Conservation (phyloP, 2,797 vertebrate species). For the Enoplosus armatus region DNA sequence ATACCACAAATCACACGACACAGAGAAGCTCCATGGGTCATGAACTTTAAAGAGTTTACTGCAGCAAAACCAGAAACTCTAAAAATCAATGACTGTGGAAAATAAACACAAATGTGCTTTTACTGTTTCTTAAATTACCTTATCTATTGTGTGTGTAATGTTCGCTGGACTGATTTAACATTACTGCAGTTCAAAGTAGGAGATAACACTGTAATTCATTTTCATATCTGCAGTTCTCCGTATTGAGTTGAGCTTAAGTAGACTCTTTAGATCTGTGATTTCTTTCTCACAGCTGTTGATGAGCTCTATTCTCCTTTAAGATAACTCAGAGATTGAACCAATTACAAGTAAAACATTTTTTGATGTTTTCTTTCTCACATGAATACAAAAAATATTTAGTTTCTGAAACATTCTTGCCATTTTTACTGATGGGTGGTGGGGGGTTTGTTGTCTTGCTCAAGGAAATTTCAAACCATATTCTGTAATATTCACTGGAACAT, state of each 20-base stretch:
- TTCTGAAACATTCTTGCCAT: neutral
- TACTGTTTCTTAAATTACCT: slow-evolving; percentile 12
- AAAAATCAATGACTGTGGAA: slow-evolving; percentile 19
- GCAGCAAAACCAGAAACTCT: neutral
- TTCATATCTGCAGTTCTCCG: slow-evolving; percentile 65
- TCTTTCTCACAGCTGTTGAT: slow-evolving; percentile 53
- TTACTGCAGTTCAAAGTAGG: slow-evolving; percentile 48
- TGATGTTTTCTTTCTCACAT: slow-evolving; percentile 33
- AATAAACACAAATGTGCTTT: slow-evolving; percentile 34
- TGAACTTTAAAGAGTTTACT: slow-evolving; percentile 13
- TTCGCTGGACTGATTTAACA: slow-evolving; percentile 44
- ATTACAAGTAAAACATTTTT: slow-evolving; percentile 48
- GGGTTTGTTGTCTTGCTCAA: slow-evolving; percentile 10
- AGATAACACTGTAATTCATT: slow-evolving; percentile 74
- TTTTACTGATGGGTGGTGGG: neutral
- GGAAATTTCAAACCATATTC: slow-evolving; percentile 6
- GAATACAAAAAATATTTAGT: neutral
- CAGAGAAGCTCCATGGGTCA: neutral
- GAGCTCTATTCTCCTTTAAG: slow-evolving; percentile 37
- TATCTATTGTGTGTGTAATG: slow-evolving; percentile 32
- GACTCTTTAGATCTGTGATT: slow-evolving; percentile 57
- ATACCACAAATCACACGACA: slow-evolving; percentile 30
- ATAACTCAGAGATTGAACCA: slow-evolving; percentile 41
- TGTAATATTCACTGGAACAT: slow-evolving; percentile 8
- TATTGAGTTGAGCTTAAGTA: slow-evolving; percentile 36